These are phyloP conservation scores for Zoanthus gigantus DNA, from an alignment of 92 coral and sea anemone genomes.

Conservation along the genomic window DNA sequence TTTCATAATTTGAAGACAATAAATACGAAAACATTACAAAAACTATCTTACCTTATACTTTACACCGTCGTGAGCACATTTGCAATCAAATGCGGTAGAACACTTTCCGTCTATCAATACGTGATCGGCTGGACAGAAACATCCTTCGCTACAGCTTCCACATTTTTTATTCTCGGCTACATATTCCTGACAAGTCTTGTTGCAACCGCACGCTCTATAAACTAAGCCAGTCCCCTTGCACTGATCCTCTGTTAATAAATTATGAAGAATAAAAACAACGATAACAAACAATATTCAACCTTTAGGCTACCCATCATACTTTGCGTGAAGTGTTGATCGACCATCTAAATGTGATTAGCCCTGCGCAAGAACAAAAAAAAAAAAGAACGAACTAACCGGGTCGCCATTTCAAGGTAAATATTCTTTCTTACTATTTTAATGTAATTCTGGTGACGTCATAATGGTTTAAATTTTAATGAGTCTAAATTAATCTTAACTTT, in stretches of 20 bases:
- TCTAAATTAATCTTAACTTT: no score
- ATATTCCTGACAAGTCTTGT: not conserved
- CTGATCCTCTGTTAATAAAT: constrained; percentile 19
- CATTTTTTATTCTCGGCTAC: not conserved
- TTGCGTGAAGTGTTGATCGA: not conserved
- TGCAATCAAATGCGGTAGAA: not conserved
- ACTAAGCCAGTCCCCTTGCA: constrained; percentile 29
- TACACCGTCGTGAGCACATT: not conserved
- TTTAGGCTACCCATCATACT: no score
- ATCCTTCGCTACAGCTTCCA: constrained; percentile 2
- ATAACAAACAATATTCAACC: not conserved
- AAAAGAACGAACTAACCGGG: no score
- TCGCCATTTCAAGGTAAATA: no score
- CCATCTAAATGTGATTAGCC: no score
- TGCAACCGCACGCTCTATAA: constrained; percentile 14
- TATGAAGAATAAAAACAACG: not conserved
- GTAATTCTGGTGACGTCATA: no score
- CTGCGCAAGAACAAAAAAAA: no score
- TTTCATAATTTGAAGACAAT: no score
- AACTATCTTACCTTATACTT: not conserved
- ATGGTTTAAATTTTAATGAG: no score
- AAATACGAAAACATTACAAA: no score
- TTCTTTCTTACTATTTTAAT: no score
- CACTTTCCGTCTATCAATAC: not conserved
- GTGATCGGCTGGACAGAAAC: not conserved